Evolutionary conservation across 2,888 invertebrate species (phyloP).

Genomic region (Taphrorychus bicolor): DNA sequence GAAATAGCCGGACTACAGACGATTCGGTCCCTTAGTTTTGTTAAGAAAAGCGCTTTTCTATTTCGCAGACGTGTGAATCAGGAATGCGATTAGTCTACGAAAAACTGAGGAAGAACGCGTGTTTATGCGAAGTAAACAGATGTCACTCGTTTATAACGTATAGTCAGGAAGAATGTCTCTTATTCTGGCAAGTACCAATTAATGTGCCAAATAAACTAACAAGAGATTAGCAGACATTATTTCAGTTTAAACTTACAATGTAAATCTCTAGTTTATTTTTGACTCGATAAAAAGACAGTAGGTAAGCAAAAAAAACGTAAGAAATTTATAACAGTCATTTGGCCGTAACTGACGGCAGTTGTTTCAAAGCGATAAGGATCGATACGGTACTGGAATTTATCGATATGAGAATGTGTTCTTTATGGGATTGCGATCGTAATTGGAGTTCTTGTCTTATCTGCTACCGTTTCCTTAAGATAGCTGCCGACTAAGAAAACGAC

Average conservation of each 20-base stretch:
- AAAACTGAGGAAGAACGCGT: conserved; percentile 25
- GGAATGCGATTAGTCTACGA: conserved; percentile 39
- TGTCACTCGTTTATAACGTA: conserved; percentile 26
- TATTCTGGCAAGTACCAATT: conserved; percentile 11
- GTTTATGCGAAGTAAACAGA: conserved; percentile 20
- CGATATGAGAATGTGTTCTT: not conserved
- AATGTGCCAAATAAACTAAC: not conserved
- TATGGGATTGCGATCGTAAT: not conserved
- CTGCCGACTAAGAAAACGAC: not conserved
- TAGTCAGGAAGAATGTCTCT: conserved; percentile 7
- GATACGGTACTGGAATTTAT: not conserved
- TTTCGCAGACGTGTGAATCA: conserved; percentile 36
- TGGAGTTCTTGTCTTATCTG: not conserved
- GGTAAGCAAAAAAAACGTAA: too few species aligned
- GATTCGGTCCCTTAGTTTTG: conserved; percentile 35
- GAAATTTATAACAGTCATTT: not conserved
- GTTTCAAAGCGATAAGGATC: not conserved
- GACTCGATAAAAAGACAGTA: too few species aligned
- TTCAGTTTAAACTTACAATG: too few species aligned
- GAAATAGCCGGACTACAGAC: conserved; percentile 32
- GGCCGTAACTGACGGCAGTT: not conserved
- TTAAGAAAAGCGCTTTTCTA: conserved; percentile 39
- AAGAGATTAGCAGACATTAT: too few species aligned
- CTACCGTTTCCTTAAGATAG: not conserved
- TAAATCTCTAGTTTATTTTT: too few species aligned